Conservation (phyloP, 2,888 invertebrate genomes). For the Callinectes sapidus region DNA sequence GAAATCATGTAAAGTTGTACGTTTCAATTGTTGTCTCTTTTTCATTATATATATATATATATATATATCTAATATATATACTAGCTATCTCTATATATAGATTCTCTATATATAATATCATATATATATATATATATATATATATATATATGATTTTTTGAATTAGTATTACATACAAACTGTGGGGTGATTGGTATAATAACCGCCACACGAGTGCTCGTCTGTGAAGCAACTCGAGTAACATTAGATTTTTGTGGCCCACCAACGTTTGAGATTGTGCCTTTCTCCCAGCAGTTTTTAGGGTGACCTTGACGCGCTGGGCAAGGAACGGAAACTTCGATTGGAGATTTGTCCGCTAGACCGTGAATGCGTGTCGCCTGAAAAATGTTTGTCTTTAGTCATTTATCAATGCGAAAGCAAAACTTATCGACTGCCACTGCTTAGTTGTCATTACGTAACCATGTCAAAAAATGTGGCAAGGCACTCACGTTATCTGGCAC, state of each 20-base stretch:
- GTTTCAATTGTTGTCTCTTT: background rate
- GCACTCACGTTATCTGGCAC: background rate
- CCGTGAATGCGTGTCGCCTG: conserved; percentile 23
- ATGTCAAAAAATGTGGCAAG: background rate
- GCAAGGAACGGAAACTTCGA: background rate
- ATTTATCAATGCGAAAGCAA: background rate
- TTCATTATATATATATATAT: background rate
- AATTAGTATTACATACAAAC: too few relatives aligned
- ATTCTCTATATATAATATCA: background rate
- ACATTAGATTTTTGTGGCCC: background rate
- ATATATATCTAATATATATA: background rate
- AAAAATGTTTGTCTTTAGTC: background rate
- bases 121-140: background rate
- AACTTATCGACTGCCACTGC: background rate
- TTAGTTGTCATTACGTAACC: background rate
- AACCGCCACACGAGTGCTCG: too few relatives aligned
- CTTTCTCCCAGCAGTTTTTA: background rate
- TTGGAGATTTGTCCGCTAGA: conserved; percentile 13
- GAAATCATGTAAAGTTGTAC: background rate
- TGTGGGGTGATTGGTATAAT: too few relatives aligned
- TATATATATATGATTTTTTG: background rate
- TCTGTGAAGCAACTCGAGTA: too few relatives aligned
- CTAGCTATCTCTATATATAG: too few relatives aligned
- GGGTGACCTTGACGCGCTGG: conserved; percentile 27
- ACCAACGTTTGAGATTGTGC: background rate